These are phyloP conservation scores for Gallinago media DNA, from an alignment of 2,113 vertebrate species.

Conservation along the genomic window DNA sequence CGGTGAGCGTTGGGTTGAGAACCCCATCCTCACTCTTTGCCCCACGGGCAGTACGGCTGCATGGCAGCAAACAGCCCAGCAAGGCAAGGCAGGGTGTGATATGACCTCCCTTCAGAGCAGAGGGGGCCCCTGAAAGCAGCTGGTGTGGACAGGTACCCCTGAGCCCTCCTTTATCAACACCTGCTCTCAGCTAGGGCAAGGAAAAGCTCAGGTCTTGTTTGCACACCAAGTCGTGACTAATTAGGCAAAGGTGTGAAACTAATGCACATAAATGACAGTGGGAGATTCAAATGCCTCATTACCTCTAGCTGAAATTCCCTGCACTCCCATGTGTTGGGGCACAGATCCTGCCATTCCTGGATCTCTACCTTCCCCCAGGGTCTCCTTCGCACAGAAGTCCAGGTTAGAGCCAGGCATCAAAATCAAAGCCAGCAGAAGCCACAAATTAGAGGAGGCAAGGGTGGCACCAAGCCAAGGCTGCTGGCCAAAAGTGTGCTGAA, in stretches of 20 bases:
- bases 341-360: not conserved
- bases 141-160: not conserved
- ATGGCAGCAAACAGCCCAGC: not conserved
- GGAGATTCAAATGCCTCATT: not conserved
- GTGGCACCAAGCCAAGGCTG: not conserved
- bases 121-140: not conserved
- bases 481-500: not conserved
- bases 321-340: fast-evolving
- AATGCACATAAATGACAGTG: not conserved
- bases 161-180: not conserved
- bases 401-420: not conserved
- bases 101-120: not conserved
- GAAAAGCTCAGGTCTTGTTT: not conserved
- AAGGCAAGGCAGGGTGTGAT: not conserved
- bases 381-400: not conserved
- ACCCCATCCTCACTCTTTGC: fast-evolving
- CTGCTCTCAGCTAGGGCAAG: not conserved
- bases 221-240: not conserved
- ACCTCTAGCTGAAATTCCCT: not conserved
- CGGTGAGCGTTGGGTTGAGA: fast-evolving
- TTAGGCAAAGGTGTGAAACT: not conserved
- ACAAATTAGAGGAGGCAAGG: not conserved
- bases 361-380: not conserved
- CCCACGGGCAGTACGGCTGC: not conserved
- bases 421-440: not conserved